Percentiles rank a stretch among this genome's conserved stretches.
Evolutionary conservation across 2,888 invertebrate species (phyloP).

Genomic region (Spodoptera littoralis): DNA sequence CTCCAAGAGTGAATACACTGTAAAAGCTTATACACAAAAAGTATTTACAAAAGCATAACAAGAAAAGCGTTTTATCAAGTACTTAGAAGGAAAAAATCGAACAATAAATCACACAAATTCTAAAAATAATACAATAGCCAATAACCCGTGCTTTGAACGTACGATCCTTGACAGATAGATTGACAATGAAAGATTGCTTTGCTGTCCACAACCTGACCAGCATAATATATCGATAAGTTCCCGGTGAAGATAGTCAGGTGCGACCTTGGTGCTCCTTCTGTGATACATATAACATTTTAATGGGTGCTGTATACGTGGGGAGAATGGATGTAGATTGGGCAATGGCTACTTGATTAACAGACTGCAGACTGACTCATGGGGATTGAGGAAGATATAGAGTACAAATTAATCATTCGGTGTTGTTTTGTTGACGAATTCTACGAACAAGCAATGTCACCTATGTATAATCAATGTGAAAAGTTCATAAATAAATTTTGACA

Average conservation of each 20-base stretch:
- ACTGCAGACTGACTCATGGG: slow-evolving; percentile 32
- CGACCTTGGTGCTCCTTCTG: slow-evolving; percentile 51
- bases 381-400: slow-evolving; percentile 24
- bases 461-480: no score
- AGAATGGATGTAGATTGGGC: slow-evolving; percentile 48
- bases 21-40: no score
- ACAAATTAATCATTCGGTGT: slow-evolving; percentile 13
- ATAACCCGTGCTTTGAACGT: slow-evolving; percentile 40
- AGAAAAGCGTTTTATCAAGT: no score
- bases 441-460: background rate
- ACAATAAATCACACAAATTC: slow-evolving; percentile 24
- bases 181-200: slow-evolving; percentile 58
- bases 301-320: slow-evolving; percentile 42
- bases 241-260: slow-evolving; percentile 45
- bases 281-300: slow-evolving; percentile 55
- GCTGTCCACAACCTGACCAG: slow-evolving; percentile 45
- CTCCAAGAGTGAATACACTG: no score
- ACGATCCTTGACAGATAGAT: slow-evolving; percentile 52
- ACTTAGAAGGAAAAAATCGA: background rate
- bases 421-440: slow-evolving; percentile 2
- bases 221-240: slow-evolving; percentile 49
- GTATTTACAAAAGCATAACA: no score
- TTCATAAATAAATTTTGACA: no score
- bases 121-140: slow-evolving; percentile 54
- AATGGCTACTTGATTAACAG: slow-evolving; percentile 36